Percentiles rank a stretch among this genome's conserved stretches.
These are phyloP conservation scores for Scylla paramamosain DNA, from an alignment of 1,140 invertebrate genomes.

Conservation along the genomic window DNA sequence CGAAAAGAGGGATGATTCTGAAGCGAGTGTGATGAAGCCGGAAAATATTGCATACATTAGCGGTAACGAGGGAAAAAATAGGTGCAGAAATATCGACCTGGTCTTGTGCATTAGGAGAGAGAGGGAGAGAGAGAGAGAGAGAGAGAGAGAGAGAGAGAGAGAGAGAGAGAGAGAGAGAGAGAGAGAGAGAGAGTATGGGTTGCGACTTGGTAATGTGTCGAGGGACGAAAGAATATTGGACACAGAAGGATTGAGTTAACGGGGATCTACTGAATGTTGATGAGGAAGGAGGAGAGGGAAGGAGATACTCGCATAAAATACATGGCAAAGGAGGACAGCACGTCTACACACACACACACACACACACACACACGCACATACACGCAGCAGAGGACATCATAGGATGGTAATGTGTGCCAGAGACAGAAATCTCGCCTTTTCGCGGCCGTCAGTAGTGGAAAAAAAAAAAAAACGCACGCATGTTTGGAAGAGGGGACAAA, in stretches of 20 bases:
- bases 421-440: no score
- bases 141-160: slow-evolving; percentile 22
- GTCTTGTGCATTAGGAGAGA: not conserved
- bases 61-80: not conserved
- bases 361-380: slow-evolving; percentile 36
- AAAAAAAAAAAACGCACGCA: not conserved
- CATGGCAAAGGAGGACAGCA: not conserved
- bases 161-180: slow-evolving; percentile 29
- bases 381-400: not conserved
- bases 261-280: not conserved
- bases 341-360: slow-evolving; percentile 35
- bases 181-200: not conserved
- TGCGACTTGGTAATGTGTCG: not conserved
- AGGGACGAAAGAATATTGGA: not conserved
- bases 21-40: not conserved
- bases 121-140: not conserved
- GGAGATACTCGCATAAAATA: not conserved
- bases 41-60: not conserved
- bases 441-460: not conserved
- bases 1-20: not conserved
- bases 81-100: not conserved
- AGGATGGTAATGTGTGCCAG: no score
- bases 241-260: not conserved
- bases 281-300: not conserved
- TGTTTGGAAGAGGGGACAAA: not conserved